Conservation (phyloP, 2,888 invertebrate genomes). For the Apamea monoglypha region DNA sequence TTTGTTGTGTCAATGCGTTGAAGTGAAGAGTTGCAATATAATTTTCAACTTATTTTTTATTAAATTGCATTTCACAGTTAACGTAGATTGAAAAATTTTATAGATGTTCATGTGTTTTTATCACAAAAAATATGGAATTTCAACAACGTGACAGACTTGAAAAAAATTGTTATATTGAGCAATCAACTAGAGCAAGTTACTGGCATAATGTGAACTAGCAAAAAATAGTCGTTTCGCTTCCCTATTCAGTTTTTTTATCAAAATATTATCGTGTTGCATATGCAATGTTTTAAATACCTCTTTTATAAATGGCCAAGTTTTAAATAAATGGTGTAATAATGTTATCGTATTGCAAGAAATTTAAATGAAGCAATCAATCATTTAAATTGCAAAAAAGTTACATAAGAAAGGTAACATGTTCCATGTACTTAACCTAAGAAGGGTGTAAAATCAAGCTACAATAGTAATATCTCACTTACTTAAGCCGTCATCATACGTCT, state of each 20-base stretch:
- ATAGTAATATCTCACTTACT: background rate
- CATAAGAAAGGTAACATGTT: background rate
- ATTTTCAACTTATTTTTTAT: slow-evolving; percentile 31
- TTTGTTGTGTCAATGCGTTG: slow-evolving; percentile 13
- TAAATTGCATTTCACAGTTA: slow-evolving; percentile 12
- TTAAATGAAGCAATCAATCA: background rate
- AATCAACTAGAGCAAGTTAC: slow-evolving; percentile 50
- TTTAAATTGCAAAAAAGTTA: background rate
- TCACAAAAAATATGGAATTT: slow-evolving; percentile 18
- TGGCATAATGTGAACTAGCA: slow-evolving; percentile 36
- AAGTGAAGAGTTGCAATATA: slow-evolving; percentile 21
- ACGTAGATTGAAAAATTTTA: slow-evolving; percentile 34
- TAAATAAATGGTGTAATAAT: background rate
- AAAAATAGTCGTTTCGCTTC: slow-evolving; percentile 47
- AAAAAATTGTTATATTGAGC: slow-evolving; percentile 28
- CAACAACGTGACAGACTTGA: slow-evolving; percentile 19
- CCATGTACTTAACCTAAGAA: background rate
- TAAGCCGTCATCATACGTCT: background rate
- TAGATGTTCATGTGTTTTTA: slow-evolving; percentile 3
- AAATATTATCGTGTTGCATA: slow-evolving; percentile 6
- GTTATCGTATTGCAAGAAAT: slow-evolving; percentile 1
- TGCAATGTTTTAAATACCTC: slow-evolving; percentile 20
- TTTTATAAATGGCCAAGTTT: slow-evolving; percentile 4
- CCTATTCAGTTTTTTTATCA: slow-evolving; percentile 43
- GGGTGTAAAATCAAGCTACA: background rate